These are phyloP conservation scores for Spheniscus humboldti DNA, from an alignment of 2,797 vertebrate species.

Conservation along the genomic window DNA sequence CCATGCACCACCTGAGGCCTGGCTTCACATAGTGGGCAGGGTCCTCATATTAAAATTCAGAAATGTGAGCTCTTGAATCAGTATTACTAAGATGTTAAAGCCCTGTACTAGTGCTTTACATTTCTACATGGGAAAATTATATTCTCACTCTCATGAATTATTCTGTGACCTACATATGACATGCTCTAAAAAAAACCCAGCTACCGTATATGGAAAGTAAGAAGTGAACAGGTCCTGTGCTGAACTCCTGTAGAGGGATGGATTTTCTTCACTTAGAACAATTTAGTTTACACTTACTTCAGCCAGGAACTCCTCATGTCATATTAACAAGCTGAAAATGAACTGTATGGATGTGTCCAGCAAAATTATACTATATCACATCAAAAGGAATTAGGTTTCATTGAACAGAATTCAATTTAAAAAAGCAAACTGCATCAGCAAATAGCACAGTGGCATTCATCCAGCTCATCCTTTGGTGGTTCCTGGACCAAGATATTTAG, in stretches of 20 bases:
- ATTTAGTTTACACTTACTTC: slow-evolving; percentile 16
- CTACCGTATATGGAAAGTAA: not conserved
- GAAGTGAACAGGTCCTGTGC: not conserved
- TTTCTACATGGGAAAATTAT: slow-evolving; percentile 1
- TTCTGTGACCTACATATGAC: slow-evolving; percentile 38
- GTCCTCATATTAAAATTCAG: not conserved
- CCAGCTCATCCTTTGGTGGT: not conserved
- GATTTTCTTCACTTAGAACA: not conserved
- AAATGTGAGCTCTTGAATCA: not conserved
- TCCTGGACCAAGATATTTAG: not conserved
- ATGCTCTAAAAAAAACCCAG: not conserved
- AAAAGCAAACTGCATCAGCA: not conserved
- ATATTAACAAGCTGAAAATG: not conserved
- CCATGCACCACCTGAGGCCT: not conserved
- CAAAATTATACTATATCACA: not conserved
- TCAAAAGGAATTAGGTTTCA: not conserved
- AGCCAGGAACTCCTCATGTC: not conserved
- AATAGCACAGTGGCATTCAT: not conserved
- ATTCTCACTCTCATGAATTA: slow-evolving; percentile 30
- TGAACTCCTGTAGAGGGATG: not conserved
- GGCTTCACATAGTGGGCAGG: not conserved
- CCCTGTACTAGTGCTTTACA: not conserved
- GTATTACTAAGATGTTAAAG: not conserved
- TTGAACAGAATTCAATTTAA: not conserved
- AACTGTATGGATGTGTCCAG: not conserved